Conservation (phyloP, 2,797 vertebrate genomes). For the Enteromius unitaeniatus region DNA sequence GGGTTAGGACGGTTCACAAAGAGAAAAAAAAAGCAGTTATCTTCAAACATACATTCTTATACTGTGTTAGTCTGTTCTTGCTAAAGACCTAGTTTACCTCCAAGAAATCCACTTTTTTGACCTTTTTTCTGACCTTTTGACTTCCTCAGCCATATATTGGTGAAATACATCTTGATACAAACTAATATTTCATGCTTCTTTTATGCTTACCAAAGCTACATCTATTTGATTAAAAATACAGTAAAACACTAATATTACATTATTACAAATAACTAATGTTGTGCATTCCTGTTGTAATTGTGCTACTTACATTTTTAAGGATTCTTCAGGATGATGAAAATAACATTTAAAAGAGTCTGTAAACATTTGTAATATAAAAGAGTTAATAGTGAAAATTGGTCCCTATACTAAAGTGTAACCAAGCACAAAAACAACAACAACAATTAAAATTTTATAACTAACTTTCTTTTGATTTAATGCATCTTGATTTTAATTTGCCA, state of each 20-base stretch:
- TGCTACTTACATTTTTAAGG: neutral
- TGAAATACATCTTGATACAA: neutral
- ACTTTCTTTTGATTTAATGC: neutral
- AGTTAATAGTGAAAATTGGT: too few relatives aligned
- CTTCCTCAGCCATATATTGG: neutral
- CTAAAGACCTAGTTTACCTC: constrained; percentile 18
- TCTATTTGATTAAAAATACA: neutral
- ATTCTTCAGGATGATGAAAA: neutral
- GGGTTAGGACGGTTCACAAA: constrained; percentile 55
- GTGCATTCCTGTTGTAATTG: neutral
- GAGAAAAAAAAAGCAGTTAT: constrained; percentile 52
- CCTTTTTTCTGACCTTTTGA: constrained; percentile 14
- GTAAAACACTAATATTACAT: neutral
- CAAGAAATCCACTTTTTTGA: neutral
- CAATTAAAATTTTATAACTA: neutral
- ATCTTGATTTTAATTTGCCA: neutral
- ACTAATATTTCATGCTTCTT: neutral
- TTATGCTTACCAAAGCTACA: neutral
- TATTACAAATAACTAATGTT: neutral
- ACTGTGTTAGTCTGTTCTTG: constrained; percentile 46
- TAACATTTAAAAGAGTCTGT: neutral
- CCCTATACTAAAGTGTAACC: too few relatives aligned
- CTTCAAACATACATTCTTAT: constrained; percentile 48
- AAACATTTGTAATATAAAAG: too few relatives aligned
- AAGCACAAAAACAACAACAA: too few relatives aligned